phyloP scores from a whole-genome alignment of 2,113 vertebrate genomes.

The Thermophis baileyi region DNA sequence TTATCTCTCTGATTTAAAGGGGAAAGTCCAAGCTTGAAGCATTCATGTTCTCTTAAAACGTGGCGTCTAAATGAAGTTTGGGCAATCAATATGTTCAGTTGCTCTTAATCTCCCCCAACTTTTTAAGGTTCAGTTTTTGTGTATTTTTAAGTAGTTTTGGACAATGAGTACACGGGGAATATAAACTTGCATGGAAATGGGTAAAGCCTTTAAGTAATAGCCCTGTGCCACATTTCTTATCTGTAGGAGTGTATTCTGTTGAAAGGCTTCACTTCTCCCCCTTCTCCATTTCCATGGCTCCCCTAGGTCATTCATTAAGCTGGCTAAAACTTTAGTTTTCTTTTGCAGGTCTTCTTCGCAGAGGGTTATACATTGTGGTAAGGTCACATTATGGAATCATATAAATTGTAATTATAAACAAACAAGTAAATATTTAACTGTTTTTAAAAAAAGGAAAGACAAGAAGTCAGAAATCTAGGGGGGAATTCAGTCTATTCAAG shows the following conservation, averaged over 20 bases:
- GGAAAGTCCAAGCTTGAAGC: not conserved
- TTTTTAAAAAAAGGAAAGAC: not conserved
- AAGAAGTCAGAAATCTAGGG: not conserved
- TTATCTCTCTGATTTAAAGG: not conserved
- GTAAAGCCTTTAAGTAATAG: slow-evolving; percentile 59
- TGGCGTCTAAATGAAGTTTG: slow-evolving; percentile 50
- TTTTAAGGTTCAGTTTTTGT: slow-evolving; percentile 68
- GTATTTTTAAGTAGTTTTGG: slow-evolving; percentile 54
- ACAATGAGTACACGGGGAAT: slow-evolving; percentile 54
- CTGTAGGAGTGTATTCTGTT: slow-evolving; percentile 61
- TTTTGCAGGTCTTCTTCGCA: slow-evolving; percentile 75
- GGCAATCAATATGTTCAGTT: slow-evolving; percentile 55
- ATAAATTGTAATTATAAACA: slow-evolving; percentile 77
- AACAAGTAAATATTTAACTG: slow-evolving; percentile 68
- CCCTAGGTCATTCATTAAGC: slow-evolving; percentile 50
- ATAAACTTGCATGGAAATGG: slow-evolving; percentile 66
- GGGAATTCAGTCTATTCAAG: not conserved
- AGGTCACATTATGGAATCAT: slow-evolving; percentile 68
- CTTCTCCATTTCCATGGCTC: slow-evolving; percentile 46
- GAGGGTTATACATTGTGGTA: slow-evolving; percentile 65
- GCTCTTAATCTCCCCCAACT: slow-evolving; percentile 36
- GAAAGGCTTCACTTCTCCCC: slow-evolving; percentile 56
- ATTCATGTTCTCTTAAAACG: slow-evolving; percentile 24
- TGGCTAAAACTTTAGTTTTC: slow-evolving; percentile 74
- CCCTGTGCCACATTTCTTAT: slow-evolving; percentile 57